phyloP scores from a whole-genome alignment of 2,797 vertebrate genomes.

The Chelonia mydas region DNA sequence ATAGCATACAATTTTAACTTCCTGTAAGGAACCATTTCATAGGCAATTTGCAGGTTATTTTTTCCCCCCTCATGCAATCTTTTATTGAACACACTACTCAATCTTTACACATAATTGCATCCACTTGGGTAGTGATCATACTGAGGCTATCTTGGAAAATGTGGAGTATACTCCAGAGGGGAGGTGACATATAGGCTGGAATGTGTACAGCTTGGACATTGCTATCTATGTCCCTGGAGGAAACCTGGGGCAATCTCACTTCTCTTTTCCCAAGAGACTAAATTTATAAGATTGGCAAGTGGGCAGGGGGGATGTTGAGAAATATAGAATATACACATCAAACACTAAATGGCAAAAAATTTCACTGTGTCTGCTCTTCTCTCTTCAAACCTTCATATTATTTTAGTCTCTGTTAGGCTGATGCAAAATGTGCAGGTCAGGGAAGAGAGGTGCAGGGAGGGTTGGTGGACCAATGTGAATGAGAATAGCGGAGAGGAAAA shows the following conservation, averaged over 20 bases:
- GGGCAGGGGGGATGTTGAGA: background rate
- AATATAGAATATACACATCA: background rate
- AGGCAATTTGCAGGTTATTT: conserved; percentile 14
- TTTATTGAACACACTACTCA: background rate
- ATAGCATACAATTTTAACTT: background rate
- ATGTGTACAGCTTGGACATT: background rate
- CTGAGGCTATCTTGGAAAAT: conserved; percentile 4
- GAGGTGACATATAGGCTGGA: background rate
- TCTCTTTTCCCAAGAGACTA: conserved; percentile 36
- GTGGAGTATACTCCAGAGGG: background rate
- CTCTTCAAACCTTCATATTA: background rate
- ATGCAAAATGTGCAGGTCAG: background rate
- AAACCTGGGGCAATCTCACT: background rate
- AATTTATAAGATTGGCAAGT: background rate
- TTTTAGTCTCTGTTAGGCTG: background rate
- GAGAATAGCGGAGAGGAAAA: background rate
- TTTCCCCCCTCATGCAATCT: background rate
- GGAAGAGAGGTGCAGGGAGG: background rate
- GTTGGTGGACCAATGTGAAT: background rate
- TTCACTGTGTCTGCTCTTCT: background rate
- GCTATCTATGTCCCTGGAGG: conserved; percentile 18
- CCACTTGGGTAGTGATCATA: conserved; percentile 20
- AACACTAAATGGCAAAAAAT: background rate
- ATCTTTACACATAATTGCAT: conserved; percentile 11
- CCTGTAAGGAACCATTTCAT: conserved; percentile 21